Conservation (phyloP, 30 jellyfish, hydroid and myxozoan species). For the Aurelia coerulea region DNA sequence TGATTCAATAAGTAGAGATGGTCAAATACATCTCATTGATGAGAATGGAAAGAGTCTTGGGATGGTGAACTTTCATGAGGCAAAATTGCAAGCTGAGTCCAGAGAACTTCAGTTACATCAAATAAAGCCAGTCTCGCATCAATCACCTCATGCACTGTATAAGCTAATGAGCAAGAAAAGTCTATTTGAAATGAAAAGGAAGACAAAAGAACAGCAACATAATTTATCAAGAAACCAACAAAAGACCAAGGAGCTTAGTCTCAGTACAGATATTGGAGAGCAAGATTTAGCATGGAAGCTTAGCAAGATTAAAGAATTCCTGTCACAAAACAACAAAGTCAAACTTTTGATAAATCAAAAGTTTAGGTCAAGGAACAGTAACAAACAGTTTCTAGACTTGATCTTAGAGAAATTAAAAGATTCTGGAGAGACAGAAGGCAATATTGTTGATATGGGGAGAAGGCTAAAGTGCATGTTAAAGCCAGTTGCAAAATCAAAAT, state of each 20-base stretch:
- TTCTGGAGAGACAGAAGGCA: constrained; percentile 58
- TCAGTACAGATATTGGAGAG: constrained; percentile 71
- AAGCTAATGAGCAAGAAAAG: constrained; percentile 48
- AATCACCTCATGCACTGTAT: constrained; percentile 61
- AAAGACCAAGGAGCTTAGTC: constrained; percentile 47
- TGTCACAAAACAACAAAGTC: constrained; percentile 36
- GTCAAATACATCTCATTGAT: constrained; percentile 73
- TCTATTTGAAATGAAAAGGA: constrained; percentile 35
- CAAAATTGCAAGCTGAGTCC: constrained; percentile 58
- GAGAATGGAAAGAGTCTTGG: constrained; percentile 73
- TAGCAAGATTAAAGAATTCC: constrained; percentile 35
- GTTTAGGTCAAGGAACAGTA: constrained; percentile 23
- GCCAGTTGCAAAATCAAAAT: constrained; percentile 14
- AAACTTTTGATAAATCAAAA: constrained; percentile 45
- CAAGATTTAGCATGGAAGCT: constrained; percentile 59
- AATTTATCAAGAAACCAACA: constrained; percentile 17
- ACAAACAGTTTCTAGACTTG: constrained; percentile 2
- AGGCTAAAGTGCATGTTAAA: constrained; percentile 38
- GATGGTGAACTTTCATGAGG: constrained; percentile 41
- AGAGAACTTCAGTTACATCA: constrained; percentile 45
- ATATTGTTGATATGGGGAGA: constrained; percentile 19
- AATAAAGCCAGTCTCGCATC: constrained; percentile 48
- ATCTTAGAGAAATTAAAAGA: constrained; percentile 15
- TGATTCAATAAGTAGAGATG: constrained; percentile 46
- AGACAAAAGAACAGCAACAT: constrained; percentile 13